These are phyloP conservation scores for Dasyurus viverrinus DNA, from an alignment of 2,113 vertebrate species.

Conservation along the genomic window DNA sequence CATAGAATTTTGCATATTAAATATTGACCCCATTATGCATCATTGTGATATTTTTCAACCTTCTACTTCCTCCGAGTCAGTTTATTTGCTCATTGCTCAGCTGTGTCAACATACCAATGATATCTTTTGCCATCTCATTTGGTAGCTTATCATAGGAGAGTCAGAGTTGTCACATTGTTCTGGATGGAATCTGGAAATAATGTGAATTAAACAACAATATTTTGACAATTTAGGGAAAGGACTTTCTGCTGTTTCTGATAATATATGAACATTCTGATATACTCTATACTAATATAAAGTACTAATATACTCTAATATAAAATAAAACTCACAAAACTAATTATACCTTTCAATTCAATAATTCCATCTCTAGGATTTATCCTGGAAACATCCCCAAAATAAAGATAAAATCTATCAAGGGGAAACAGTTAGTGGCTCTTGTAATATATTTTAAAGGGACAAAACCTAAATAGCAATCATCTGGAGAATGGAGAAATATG, in stretches of 20 bases:
- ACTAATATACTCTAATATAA: no score
- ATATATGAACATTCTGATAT: not conserved
- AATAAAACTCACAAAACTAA: no score
- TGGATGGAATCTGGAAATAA: not conserved
- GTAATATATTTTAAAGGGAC: no score
- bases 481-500: no score
- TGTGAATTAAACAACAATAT: not conserved
- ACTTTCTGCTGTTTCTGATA: not conserved
- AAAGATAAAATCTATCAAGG: no score
- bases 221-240: not conserved
- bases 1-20: not conserved
- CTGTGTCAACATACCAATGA: not conserved
- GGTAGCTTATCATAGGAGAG: not conserved
- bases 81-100: rapidly evolving
- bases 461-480: no score
- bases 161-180: not conserved
- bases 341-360: no score
- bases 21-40: rapidly evolving
- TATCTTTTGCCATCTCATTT: not conserved
- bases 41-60: rapidly evolving
- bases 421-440: no score
- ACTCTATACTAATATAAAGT: no score
- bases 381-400: no score
- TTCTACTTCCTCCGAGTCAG: rapidly evolving
- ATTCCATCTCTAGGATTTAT: no score